Percentiles rank a stretch among this genome's conserved stretches.
These are phyloP conservation scores for Pangasius mekongensis DNA, from an alignment of 2,797 vertebrate genomes.

Conservation along the genomic window DNA sequence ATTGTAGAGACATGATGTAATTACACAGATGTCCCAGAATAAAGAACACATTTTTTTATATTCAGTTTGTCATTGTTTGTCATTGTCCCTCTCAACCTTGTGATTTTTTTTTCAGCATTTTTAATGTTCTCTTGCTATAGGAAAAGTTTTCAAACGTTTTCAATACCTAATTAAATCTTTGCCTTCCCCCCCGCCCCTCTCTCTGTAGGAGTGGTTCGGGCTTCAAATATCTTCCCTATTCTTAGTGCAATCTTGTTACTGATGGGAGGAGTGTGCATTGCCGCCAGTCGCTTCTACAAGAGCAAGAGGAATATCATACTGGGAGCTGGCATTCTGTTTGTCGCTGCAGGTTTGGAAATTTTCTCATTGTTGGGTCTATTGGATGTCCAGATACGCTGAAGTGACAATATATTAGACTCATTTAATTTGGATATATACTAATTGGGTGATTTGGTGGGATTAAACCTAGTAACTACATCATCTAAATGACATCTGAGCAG, in stretches of 20 bases:
- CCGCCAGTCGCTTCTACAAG: slow-evolving; percentile 92
- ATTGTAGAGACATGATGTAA: slow-evolving; percentile 59
- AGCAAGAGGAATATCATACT: slow-evolving; percentile 93
- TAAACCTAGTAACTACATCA: not conserved
- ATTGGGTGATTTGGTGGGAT: not conserved
- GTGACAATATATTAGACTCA: not conserved
- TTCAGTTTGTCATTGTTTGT: slow-evolving; percentile 26
- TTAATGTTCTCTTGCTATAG: not conserved
- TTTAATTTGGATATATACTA: not conserved
- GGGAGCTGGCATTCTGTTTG: slow-evolving; percentile 91
- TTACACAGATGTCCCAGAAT: slow-evolving; percentile 53
- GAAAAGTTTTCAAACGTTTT: not conserved
- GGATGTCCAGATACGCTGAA: not conserved
- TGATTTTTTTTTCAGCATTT: not conserved
- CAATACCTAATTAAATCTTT: not conserved
- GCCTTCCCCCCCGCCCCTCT: not conserved
- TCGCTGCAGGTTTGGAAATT: slow-evolving; percentile 84
- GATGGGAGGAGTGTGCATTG: slow-evolving; percentile 92
- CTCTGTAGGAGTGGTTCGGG: slow-evolving; percentile 85
- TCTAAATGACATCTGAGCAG: not conserved
- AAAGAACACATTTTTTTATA: slow-evolving; percentile 55
- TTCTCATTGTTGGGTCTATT: not conserved
- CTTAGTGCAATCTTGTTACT: slow-evolving; percentile 92
- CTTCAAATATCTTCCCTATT: slow-evolving; percentile 96
- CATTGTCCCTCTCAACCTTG: not conserved